Conservation (phyloP, 2,113 vertebrate species). For the Hystrix brachyura region DNA sequence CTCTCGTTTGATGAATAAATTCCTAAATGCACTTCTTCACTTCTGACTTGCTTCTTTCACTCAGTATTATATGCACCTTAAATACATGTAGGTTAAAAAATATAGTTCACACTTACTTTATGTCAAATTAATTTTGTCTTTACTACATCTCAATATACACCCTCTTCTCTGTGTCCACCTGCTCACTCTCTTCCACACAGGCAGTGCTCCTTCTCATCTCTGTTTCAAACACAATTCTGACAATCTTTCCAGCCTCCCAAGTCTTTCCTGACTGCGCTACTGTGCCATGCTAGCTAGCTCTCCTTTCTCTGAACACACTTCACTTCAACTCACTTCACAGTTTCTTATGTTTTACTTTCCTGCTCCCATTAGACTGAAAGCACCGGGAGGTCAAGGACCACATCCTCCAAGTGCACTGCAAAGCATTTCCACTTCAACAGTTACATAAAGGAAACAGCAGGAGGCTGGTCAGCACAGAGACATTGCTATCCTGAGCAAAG, state of each 20-base stretch:
- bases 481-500: slow-evolving; percentile 26
- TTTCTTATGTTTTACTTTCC: slow-evolving; percentile 13
- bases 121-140: background rate
- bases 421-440: slow-evolving; percentile 38
- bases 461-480: slow-evolving; percentile 14
- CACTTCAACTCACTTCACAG: background rate
- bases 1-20: background rate
- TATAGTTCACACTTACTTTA: background rate
- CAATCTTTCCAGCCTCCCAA: background rate
- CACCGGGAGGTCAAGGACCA: slow-evolving; percentile 3
- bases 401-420: background rate
- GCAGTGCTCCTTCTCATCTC: background rate
- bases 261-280: background rate
- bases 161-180: background rate
- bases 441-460: background rate
- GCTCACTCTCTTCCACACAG: background rate
- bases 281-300: background rate
- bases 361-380: slow-evolving; percentile 1
- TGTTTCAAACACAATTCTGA: background rate
- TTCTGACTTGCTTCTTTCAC: slow-evolving; percentile 29
- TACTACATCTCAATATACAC: background rate
- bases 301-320: background rate
- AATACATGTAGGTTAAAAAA: background rate
- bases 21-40: background rate
- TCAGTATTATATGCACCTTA: background rate